Evolutionary conservation across 2,797 vertebrate species (phyloP).

Genomic region (Adelosebastes latens): DNA sequence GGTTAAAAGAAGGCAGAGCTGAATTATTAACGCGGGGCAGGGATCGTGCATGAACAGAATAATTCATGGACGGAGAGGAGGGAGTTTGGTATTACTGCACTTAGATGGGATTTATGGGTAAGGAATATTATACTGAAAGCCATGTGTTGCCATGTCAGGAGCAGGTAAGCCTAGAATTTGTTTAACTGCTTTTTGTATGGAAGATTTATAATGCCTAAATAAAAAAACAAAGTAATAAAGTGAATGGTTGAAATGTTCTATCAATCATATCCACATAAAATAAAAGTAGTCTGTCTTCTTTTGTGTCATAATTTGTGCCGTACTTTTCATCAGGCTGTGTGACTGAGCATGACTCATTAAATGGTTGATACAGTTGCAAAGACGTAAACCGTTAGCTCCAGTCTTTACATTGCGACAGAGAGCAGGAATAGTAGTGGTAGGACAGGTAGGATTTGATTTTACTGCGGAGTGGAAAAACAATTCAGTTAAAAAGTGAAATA

Average conservation of each 20-base stretch:
- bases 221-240: neutral
- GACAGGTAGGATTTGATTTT: too few species aligned
- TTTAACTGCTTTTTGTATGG: neutral
- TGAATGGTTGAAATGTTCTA: neutral
- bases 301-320: too few species aligned
- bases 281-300: neutral
- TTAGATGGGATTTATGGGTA: neutral
- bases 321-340: too few species aligned
- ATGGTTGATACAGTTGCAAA: too few species aligned
- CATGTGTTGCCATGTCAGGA: neutral
- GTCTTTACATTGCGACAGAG: neutral
- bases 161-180: neutral
- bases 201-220: neutral
- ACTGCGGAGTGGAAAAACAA: too few species aligned
- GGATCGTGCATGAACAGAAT: slow-evolving; percentile 54
- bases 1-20: slow-evolving; percentile 67
- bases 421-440: too few species aligned
- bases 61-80: slow-evolving; percentile 52
- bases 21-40: slow-evolving; percentile 71
- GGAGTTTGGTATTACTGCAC: neutral
- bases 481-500: too few species aligned
- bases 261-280: neutral
- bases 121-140: neutral
- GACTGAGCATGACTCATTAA: neutral
- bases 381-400: too few species aligned